Percentiles rank a stretch among this genome's conserved stretches.
These are phyloP conservation scores for Athripsodes cinereus DNA, from an alignment of 2,888 invertebrate genomes.

Conservation along the genomic window DNA sequence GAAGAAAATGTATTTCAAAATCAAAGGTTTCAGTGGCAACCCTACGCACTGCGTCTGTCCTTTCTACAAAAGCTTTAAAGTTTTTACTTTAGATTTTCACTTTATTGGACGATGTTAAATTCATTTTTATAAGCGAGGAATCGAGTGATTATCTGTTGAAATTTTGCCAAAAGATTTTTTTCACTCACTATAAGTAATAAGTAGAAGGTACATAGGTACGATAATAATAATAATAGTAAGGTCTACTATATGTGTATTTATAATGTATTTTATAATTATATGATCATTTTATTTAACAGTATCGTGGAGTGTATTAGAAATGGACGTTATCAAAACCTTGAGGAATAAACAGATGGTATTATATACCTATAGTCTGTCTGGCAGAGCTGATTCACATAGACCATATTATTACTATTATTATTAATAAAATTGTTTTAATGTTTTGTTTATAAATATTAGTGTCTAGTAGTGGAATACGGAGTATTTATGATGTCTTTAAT, in stretches of 20 bases:
- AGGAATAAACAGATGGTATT: background rate
- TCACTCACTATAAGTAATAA: background rate
- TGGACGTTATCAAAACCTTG: slow-evolving; percentile 1
- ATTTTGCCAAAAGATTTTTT: slow-evolving; percentile 4
- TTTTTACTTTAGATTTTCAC: slow-evolving; percentile 1
- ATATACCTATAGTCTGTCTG: no score
- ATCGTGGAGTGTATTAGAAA: no score
- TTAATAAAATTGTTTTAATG: background rate
- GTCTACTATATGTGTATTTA: no score
- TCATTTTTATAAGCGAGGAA: background rate
- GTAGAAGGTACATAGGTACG: background rate
- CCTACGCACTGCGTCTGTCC: slow-evolving; percentile 7
- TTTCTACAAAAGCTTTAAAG: background rate
- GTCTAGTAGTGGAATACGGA: background rate
- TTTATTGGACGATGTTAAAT: background rate
- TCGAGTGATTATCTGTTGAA: background rate
- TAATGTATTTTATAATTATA: no score
- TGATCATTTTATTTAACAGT: no score
- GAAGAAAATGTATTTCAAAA: no score
- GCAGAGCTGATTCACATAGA: background rate
- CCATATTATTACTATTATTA: background rate
- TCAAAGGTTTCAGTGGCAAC: background rate
- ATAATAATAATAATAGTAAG: no score
- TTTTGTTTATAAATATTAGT: no score
- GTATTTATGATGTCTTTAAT: background rate